A percentile compares a stretch with the other conserved stretches of the same genome.
These are phyloP conservation scores for Elaphurus davidianus DNA, from an alignment of 2,113 vertebrate genomes.

Conservation along the genomic window DNA sequence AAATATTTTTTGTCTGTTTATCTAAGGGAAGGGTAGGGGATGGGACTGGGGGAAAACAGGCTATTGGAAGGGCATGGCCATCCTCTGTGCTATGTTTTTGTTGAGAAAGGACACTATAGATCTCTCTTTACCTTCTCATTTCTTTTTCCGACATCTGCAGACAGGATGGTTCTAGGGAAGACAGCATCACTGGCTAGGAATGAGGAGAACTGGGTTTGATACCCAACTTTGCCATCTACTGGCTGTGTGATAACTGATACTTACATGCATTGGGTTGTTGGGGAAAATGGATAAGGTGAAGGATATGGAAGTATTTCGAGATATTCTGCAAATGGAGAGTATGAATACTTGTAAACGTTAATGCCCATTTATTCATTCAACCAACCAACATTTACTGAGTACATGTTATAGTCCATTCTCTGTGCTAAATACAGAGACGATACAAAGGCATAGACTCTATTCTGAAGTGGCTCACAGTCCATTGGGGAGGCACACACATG, in stretches of 20 bases:
- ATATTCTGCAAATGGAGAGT: neutral
- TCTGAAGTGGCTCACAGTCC: neutral
- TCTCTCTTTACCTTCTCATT: neutral
- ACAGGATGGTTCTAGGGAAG: neutral
- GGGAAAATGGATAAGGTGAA: neutral
- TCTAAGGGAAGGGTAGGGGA: neutral
- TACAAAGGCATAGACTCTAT: neutral
- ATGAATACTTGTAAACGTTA: neutral
- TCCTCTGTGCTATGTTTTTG: neutral
- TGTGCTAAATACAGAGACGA: neutral
- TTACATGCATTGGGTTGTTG: neutral
- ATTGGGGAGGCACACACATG: neutral
- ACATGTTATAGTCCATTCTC: neutral
- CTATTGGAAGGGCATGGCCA: neutral
- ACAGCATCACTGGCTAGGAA: neutral
- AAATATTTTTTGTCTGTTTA: neutral
- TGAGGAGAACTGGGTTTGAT: neutral
- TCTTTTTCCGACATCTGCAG: neutral
- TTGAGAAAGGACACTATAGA: neutral
- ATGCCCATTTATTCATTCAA: neutral
- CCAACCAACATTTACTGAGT: neutral
- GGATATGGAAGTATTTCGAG: neutral
- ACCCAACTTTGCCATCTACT: neutral
- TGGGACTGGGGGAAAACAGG: neutral
- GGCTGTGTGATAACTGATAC: neutral